These are phyloP conservation scores for Agonum fuliginosum DNA, from an alignment of 2,888 invertebrate genomes.

Conservation along the genomic window DNA sequence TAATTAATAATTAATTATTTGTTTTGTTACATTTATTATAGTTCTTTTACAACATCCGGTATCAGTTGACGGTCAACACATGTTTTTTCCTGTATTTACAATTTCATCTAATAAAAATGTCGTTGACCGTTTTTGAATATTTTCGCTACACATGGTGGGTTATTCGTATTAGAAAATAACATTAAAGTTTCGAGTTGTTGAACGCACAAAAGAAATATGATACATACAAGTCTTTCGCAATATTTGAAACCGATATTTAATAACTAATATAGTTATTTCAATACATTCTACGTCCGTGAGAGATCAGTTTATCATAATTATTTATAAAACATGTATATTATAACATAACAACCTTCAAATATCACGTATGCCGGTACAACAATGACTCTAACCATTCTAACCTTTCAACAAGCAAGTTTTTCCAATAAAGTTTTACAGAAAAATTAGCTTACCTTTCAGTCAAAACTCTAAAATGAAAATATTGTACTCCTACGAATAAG, in stretches of 20 bases:
- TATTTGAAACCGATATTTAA: slow-evolving; percentile 5
- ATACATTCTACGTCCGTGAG: slow-evolving; percentile 27
- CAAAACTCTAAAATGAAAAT: not conserved
- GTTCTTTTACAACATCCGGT: not conserved
- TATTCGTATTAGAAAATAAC: not conserved
- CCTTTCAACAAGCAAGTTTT: slow-evolving; percentile 4
- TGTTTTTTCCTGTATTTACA: slow-evolving; percentile 26
- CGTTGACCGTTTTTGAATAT: slow-evolving; percentile 1
- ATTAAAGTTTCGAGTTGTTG: not conserved
- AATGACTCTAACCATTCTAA: slow-evolving; percentile 30
- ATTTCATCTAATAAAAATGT: not conserved
- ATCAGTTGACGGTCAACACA: slow-evolving; percentile 14
- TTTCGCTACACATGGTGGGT: not conserved
- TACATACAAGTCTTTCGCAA: not conserved
- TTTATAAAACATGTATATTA: slow-evolving; percentile 7
- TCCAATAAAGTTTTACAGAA: not conserved
- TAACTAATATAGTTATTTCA: slow-evolving; percentile 7
- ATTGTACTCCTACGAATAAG: not conserved
- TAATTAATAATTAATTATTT: no score
- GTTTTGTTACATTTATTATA: no score
- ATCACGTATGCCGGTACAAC: not conserved
- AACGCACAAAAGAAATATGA: slow-evolving; percentile 12
- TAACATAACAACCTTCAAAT: slow-evolving; percentile 14
- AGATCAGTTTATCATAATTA: slow-evolving; percentile 16
- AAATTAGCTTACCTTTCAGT: slow-evolving; percentile 15